Percentiles rank a stretch among this genome's conserved stretches.
These are phyloP conservation scores for Eleutherodactylus coqui DNA, from an alignment of 2,797 vertebrate genomes.

Conservation along the genomic window DNA sequence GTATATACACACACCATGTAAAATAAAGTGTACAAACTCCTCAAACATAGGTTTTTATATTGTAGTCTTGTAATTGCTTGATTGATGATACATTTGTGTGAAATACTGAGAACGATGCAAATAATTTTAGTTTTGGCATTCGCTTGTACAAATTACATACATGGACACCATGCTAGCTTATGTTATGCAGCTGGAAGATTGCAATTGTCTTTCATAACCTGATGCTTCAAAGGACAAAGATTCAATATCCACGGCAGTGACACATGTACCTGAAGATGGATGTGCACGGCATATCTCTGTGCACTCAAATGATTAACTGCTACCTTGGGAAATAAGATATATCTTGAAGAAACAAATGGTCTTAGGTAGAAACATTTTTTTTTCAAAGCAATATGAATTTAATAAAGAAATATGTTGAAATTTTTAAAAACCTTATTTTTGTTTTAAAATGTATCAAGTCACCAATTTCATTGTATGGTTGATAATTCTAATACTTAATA, in stretches of 20 bases:
- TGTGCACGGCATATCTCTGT: slow-evolving; percentile 58
- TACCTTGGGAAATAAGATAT: slow-evolving; percentile 63
- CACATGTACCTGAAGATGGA: slow-evolving; percentile 60
- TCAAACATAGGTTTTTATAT: background rate
- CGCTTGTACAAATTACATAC: background rate
- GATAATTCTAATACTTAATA: too few relatives aligned
- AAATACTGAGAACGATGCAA: background rate
- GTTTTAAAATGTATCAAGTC: slow-evolving; percentile 31
- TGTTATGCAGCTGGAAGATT: slow-evolving; percentile 16
- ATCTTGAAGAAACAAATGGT: slow-evolving; percentile 62
- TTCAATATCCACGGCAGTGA: slow-evolving; percentile 54
- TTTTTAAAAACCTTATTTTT: slow-evolving; percentile 20
- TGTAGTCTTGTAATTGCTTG: background rate
- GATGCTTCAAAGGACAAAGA: slow-evolving; percentile 61
- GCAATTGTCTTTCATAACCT: slow-evolving; percentile 50
- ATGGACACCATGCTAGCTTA: background rate
- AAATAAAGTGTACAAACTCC: background rate
- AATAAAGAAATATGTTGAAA: slow-evolving; percentile 40
- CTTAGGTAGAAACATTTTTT: slow-evolving; percentile 47
- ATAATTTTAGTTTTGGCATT: background rate
- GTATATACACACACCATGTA: background rate
- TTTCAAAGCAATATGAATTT: slow-evolving; percentile 54
- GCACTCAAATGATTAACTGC: slow-evolving; percentile 62
- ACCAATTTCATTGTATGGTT: background rate
- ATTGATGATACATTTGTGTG: background rate